These are phyloP conservation scores for Coelogynopora nodosa DNA, from an alignment of 2,888 invertebrate genomes.

Conservation along the genomic window DNA sequence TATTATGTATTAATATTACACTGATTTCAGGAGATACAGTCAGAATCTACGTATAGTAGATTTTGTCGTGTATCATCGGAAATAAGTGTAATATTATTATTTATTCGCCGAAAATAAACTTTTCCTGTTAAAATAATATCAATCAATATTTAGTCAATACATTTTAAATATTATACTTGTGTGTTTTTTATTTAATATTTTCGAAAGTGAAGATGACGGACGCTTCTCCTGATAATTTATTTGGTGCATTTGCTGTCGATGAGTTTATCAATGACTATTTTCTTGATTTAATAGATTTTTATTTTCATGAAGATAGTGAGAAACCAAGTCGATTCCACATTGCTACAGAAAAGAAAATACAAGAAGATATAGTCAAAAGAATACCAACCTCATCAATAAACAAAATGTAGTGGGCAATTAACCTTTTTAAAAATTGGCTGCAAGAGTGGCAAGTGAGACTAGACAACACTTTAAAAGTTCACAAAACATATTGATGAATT, in stretches of 20 bases:
- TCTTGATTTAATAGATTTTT: background rate
- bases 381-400: background rate
- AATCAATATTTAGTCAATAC: background rate
- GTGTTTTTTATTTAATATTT: background rate
- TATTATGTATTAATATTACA: background rate
- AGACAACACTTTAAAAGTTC: background rate
- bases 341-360: background rate
- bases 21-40: background rate
- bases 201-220: background rate
- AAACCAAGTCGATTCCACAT: background rate
- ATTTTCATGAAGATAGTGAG: background rate
- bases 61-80: background rate
- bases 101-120: background rate
- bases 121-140: background rate
- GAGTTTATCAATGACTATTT: background rate
- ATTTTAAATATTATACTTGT: background rate
- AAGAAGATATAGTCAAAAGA: background rate
- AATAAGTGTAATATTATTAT: background rate
- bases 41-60: background rate
- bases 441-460: background rate
- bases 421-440: background rate
- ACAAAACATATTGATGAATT: background rate
- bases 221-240: background rate
- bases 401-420: background rate
- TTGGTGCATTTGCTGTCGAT: background rate